phyloP scores from a whole-genome alignment of 1,140 invertebrate species.

The Heliconius congener region DNA sequence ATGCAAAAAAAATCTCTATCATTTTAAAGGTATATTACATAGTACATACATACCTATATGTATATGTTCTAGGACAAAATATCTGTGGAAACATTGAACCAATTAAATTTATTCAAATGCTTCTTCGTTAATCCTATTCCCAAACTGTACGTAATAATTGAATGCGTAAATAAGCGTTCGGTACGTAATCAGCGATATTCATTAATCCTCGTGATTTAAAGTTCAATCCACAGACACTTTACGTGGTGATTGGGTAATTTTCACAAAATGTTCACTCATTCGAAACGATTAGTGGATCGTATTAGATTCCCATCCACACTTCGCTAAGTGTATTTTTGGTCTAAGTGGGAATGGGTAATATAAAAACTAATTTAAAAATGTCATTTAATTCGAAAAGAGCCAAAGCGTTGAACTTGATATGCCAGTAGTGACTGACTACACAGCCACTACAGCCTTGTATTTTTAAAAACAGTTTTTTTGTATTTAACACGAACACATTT shows the following conservation, averaged over 20 bases:
- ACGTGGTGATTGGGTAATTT: slow-evolving; percentile 67
- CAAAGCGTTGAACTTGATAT: neutral
- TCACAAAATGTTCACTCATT: slow-evolving; percentile 52
- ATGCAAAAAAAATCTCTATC: neutral
- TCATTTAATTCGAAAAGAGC: no score
- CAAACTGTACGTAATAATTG: slow-evolving; percentile 31
- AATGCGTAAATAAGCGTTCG: slow-evolving; percentile 51
- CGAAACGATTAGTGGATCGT: slow-evolving; percentile 50
- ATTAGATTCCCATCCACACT: slow-evolving; percentile 47
- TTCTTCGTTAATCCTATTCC: slow-evolving; percentile 10
- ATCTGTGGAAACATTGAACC: neutral
- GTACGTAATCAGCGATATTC: slow-evolving; percentile 58
- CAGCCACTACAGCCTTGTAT: neutral
- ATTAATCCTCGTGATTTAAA: slow-evolving; percentile 62
- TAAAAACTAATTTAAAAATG: no score
- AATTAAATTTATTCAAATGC: slow-evolving; percentile 24
- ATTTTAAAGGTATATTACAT: neutral
- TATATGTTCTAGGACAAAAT: neutral
- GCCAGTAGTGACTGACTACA: neutral
- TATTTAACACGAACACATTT: neutral
- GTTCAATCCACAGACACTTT: slow-evolving; percentile 51
- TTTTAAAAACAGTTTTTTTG: neutral
- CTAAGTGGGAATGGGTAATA: neutral
- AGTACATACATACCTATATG: neutral
- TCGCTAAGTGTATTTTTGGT: slow-evolving; percentile 1